Evolutionary conservation across 2,888 invertebrate genomes (phyloP), one percentile per base, ranked within the genome.

Genomic region (Cryptophagus acutangulus): DNA sequence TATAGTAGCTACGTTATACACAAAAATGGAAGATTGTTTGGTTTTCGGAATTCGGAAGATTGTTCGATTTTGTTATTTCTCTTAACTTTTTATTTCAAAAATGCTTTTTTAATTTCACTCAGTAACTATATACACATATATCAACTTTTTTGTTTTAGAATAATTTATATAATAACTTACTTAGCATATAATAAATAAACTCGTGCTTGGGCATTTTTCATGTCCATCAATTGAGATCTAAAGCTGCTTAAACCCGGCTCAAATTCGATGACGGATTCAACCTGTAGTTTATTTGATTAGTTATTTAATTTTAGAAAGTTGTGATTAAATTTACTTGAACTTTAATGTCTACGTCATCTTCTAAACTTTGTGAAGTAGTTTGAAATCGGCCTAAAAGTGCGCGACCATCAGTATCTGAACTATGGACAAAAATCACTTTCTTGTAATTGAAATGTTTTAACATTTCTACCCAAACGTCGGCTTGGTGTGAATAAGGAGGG

Each of bases 401-500:
- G 55, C 94, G 76, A 2, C 96, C 96, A 67, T 96, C 95, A 9
- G 94, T 92, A 69, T 95, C 95, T 18, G 93, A 92, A 63, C 92
- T 91, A 70, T 95, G 93, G 53, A 97, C 90, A 62, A 96, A 88
- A 58, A 95, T 88, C 33, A 96, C 84, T 72, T 90, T 90, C 73
- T 88, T 86, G 60, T 91, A 93, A 58, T 88, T 84, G 63, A 96
- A 90, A 69, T 91, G 84, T 60, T 87, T 87, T 46, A 97, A 73
- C 56, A 97, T 78, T 67, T 95, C 91, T 2, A 95, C 87, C 94
- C 97, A 97, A 3, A 96, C 95, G 61, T 93, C 92, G 0, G 96
- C 95, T 71, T 99, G 97, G 66, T 97, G 94, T n/a, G 93, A 94
- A 67, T 92, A 96, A 0, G 97, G 95, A 2, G 97, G 95, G 3